Base-by-base conservation (phyloP, 2,888 invertebrate species). In the Tigriopus californicus region DNA sequence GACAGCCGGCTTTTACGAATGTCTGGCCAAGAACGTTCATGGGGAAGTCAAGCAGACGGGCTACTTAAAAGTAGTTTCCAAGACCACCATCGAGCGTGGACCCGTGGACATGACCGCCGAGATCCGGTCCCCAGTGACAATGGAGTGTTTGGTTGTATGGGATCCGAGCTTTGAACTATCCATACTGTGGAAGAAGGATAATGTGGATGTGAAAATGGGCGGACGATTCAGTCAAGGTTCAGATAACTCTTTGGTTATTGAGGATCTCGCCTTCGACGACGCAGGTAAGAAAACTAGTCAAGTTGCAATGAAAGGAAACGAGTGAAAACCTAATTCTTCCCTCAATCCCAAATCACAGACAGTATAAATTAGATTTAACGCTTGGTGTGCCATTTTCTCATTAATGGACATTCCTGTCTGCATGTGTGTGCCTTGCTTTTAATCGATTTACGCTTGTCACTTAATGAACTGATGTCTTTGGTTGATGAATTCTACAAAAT, bases 101-200 rank as follows among this genome's bases (percentile, higher is more conserved):
- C 54, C 54, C 15, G 15, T 22, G 15, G 40, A 12, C n/a, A 22
- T 12, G 12, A n/a, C 12, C 6, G 54, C 33, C 5, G n/a, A 53
- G 33, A 40, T 53, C 33, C 15, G 15, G 15, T 22, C 24, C 8
- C 12, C 3, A 11, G 40, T 33, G 12, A 33, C n/a, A 2, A 53
- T 53, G 54, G 33, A 53, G 15, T 53, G 54, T 18, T 33, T 8
- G 3, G 54, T 53, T 2, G 33, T 53, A 4, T 53, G 24, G 33
- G 54, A 53, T 40, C 54, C 33, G n/a, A 53, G 33, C 33, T 22
- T 25, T 22, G 40, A 53, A 33, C 40, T 53, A 6, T 33, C 54
- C 18, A 40, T 53, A 5, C 15, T 24, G 6, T 53, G 54, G 54
- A 53, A 53, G 15, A 53, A 53, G 40, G 33, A 53, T 13, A 53